A percentile compares a stretch with the other conserved stretches of the same genome.
phyloP scores from a whole-genome alignment of 2,888 invertebrate species.

The Volucella zonaria region DNA sequence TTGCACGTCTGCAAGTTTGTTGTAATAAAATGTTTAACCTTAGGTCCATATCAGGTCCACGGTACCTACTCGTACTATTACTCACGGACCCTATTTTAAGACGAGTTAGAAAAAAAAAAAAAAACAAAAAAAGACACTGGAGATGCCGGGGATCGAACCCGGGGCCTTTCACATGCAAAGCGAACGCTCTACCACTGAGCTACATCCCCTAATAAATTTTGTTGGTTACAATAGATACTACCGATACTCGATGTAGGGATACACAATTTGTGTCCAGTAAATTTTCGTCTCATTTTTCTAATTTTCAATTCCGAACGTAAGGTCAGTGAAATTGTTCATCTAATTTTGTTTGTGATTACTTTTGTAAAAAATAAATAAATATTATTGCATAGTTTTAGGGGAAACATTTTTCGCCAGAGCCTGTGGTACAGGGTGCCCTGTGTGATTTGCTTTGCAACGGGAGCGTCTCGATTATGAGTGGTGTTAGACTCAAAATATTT shows the following conservation, averaged over 20 bases:
- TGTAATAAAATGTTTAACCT: slow-evolving; percentile 5
- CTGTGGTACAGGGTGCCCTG: slow-evolving; percentile 1
- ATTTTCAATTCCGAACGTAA: too few relatives aligned
- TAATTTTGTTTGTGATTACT: too few relatives aligned
- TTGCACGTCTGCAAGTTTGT: not conserved
- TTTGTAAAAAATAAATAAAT: not conserved
- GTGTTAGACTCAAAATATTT: too few relatives aligned
- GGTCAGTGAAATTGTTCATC: too few relatives aligned
- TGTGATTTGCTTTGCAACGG: not conserved
- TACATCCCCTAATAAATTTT: slow-evolving; percentile 76
- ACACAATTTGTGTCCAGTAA: not conserved
- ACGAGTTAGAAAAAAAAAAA: too few relatives aligned
- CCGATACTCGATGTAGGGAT: not conserved
- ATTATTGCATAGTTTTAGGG: slow-evolving; percentile 23
- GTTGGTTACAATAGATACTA: accelerated
- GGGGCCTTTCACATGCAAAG: slow-evolving; percentile 80
- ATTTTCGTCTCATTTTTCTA: not conserved
- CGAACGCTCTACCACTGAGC: slow-evolving; percentile 80
- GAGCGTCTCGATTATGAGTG: too few relatives aligned
- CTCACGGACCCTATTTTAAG: too few relatives aligned
- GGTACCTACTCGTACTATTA: too few relatives aligned
- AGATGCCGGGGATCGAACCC: slow-evolving; percentile 80
- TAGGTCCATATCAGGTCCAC: too few relatives aligned
- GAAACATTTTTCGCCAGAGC: not conserved
- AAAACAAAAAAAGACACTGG: slow-evolving; percentile 72